A percentile compares a stretch with the other conserved stretches of the same genome.
Conservation (phyloP, 2,113 vertebrate species). For the Paramisgurnus dabryanus region DNA sequence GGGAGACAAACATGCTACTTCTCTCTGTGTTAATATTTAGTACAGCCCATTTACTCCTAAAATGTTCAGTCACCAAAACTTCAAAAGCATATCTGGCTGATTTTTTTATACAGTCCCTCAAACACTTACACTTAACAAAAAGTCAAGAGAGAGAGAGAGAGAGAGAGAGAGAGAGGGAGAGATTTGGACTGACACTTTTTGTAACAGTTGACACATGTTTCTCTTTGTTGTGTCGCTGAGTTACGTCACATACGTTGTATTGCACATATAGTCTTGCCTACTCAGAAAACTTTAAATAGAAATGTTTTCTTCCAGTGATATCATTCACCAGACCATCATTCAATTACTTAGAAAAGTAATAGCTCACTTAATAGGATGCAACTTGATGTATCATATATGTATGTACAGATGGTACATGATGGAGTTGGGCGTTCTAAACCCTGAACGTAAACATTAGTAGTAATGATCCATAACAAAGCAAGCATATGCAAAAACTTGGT, state of each 20-base stretch:
- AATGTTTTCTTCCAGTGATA: background rate
- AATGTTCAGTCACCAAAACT: background rate
- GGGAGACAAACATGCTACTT: background rate
- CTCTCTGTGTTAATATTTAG: background rate
- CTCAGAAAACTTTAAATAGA: conserved; percentile 4
- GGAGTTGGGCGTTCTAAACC: too few species aligned
- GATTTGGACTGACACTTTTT: background rate
- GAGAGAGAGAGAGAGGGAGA: background rate
- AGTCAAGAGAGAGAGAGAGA: background rate
- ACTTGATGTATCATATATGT: too few species aligned
- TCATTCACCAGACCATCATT: too few species aligned
- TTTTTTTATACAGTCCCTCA: background rate
- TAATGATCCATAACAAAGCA: background rate
- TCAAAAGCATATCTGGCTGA: background rate
- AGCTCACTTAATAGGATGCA: too few species aligned
- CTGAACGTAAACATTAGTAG: background rate
- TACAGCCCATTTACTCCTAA: background rate
- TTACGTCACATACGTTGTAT: background rate
- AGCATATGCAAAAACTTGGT: background rate
- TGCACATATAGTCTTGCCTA: background rate
- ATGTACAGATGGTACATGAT: too few species aligned
- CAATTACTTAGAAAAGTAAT: too few species aligned
- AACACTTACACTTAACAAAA: background rate
- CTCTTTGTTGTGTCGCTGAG: background rate
- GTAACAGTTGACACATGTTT: background rate